Percentiles rank a stretch among this genome's conserved stretches.
Conservation (phyloP, 1,140 invertebrate species). For the Pseudomyrmex pallidus region DNA sequence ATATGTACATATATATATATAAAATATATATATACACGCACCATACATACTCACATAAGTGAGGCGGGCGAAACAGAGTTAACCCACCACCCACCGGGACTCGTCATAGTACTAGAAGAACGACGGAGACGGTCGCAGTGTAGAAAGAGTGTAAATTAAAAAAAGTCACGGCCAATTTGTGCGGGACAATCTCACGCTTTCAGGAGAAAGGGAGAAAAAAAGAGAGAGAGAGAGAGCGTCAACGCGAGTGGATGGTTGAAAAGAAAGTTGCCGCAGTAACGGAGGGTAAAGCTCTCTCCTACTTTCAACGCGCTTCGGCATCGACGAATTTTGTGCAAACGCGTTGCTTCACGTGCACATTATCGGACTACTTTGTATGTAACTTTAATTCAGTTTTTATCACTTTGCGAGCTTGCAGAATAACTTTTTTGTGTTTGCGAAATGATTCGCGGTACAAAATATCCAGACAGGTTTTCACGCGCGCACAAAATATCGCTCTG, state of each 20-base stretch:
- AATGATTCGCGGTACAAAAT: slow-evolving; percentile 29
- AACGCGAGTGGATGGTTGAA: slow-evolving; percentile 6
- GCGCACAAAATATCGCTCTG: not conserved
- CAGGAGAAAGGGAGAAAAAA: slow-evolving; percentile 27
- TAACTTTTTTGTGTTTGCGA: slow-evolving; percentile 7
- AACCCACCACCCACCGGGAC: slow-evolving; percentile 23
- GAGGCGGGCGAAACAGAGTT: slow-evolving; percentile 34
- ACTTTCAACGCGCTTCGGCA: slow-evolving; percentile 3
- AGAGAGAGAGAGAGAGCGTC: slow-evolving; percentile 18
- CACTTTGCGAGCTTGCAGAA: slow-evolving; percentile 23
- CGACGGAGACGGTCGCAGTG: slow-evolving; percentile 24
- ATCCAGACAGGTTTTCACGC: not conserved
- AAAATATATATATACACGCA: not conserved
- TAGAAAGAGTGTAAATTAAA: slow-evolving; percentile 68
- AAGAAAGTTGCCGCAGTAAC: slow-evolving; percentile 32
- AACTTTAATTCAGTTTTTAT: slow-evolving; percentile 57
- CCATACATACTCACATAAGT: too few relatives aligned
- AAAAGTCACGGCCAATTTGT: slow-evolving; percentile 68
- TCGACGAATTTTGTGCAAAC: slow-evolving; percentile 42
- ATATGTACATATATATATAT: slow-evolving; percentile 44
- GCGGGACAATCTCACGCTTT: slow-evolving; percentile 47
- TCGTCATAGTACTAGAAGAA: slow-evolving; percentile 43
- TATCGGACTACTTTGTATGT: slow-evolving; percentile 42
- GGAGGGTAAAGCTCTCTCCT: not conserved
- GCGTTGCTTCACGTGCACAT: slow-evolving; percentile 48